phyloP scores from a whole-genome alignment of 2,113 vertebrate species.

The Danio rerio region DNA sequence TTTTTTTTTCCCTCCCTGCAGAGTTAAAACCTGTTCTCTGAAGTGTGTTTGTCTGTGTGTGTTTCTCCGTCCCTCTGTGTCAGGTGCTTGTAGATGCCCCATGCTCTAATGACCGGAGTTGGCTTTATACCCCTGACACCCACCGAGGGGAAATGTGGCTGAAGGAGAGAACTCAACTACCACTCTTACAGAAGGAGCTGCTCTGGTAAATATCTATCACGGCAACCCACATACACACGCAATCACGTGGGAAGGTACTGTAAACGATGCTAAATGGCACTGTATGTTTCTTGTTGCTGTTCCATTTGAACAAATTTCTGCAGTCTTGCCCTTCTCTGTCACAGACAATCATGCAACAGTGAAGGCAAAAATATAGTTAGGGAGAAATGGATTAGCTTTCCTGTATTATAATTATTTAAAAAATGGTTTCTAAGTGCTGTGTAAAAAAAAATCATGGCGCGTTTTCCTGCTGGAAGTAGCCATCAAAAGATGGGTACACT shows the following conservation, averaged over 20 bases:
- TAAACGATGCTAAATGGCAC: no score
- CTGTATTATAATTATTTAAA: no score
- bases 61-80: constrained; percentile 11
- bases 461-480: no score
- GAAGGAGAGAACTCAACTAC: constrained; percentile 69
- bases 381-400: no score
- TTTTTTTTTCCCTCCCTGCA: constrained; percentile 44
- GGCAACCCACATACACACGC: not conserved
- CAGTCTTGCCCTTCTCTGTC: not conserved
- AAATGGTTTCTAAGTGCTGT: no score
- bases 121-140: constrained; percentile 81
- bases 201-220: constrained; percentile 64
- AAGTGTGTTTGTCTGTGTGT: constrained; percentile 46
- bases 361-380: not conserved
- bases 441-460: no score
- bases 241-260: no score
- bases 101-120: constrained; percentile 96
- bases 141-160: constrained; percentile 74
- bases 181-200: constrained; percentile 74
- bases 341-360: not conserved
- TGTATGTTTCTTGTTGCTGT: no score
- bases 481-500: no score
- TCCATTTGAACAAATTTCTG: not conserved
- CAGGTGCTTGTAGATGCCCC: constrained; percentile 85
- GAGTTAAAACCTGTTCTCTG: constrained; percentile 29